These are phyloP conservation scores for Bombus ignitus DNA, from an alignment of 1,140 invertebrate species.

Conservation along the genomic window DNA sequence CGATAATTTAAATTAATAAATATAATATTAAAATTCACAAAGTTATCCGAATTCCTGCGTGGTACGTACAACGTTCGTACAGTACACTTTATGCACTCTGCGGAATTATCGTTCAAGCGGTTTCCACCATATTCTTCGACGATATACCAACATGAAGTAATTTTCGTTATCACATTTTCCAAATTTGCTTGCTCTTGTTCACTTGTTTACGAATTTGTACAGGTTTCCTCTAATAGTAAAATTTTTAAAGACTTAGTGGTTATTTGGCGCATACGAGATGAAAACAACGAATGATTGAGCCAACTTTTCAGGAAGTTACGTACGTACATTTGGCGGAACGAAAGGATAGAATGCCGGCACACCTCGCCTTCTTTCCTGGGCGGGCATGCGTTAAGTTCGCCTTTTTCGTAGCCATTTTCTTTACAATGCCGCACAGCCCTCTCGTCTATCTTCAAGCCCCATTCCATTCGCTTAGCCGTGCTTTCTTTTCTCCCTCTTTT, in stretches of 20 bases:
- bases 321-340: background rate
- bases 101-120: no score
- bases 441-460: slow-evolving; percentile 46
- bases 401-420: slow-evolving; percentile 36
- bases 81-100: no score
- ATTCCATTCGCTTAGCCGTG: slow-evolving; percentile 34
- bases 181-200: no score
- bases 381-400: slow-evolving; percentile 37
- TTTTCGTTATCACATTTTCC: no score
- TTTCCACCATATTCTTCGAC: no score
- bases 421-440: background rate
- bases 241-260: no score
- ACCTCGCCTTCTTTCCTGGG: slow-evolving; percentile 33
- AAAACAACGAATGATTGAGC: background rate
- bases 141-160: no score
- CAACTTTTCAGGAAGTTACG: slow-evolving; percentile 28
- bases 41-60: no score
- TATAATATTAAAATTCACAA: no score
- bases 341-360: slow-evolving; percentile 31
- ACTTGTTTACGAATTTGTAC: no score
- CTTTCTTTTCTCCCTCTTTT: slow-evolving; percentile 9
- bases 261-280: background rate
- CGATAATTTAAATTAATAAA: no score
- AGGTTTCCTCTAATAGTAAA: background rate
- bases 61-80: no score